phyloP scores from a whole-genome alignment of 2,113 vertebrate genomes.

The Tupaia chinensis region DNA sequence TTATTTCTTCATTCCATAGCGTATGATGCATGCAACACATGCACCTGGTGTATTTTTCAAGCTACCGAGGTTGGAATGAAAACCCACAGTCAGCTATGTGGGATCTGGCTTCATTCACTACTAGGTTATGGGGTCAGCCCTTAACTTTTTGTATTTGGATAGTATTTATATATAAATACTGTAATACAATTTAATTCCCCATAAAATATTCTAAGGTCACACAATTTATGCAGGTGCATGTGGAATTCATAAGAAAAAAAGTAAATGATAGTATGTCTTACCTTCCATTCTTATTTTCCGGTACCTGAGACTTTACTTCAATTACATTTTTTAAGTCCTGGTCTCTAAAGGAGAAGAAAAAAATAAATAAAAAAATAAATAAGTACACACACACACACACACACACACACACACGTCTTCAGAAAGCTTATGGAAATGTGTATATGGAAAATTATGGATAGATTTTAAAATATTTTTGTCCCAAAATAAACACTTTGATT shows the following conservation, averaged over 20 bases:
- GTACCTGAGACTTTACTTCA: constrained; percentile 65
- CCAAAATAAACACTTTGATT: too few species aligned
- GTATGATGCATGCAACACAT: too few species aligned
- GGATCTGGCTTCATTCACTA: too few species aligned
- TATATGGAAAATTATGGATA: too few species aligned
- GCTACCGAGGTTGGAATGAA: too few species aligned
- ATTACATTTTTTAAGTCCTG: constrained; percentile 58
- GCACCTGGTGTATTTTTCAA: too few species aligned
- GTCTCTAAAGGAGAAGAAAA: constrained; percentile 60
- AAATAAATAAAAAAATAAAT: not conserved
- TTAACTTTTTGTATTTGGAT: not conserved
- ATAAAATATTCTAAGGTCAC: constrained; percentile 1
- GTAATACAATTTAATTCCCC: not conserved
- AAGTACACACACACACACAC: not conserved
- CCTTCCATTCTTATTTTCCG: constrained; percentile 81
- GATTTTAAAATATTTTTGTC: too few species aligned
- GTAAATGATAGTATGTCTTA: constrained; percentile 44
- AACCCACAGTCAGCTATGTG: too few species aligned
- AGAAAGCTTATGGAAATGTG: too few species aligned
- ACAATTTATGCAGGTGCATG: not conserved
- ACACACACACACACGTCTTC: too few species aligned
- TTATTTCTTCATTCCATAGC: too few species aligned
- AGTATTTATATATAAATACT: constrained; percentile 11
- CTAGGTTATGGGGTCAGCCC: too few species aligned
- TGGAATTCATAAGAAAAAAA: constrained; percentile 11